These are phyloP conservation scores for Microchirus variegatus DNA, from an alignment of 2,797 vertebrate genomes.

Conservation along the genomic window DNA sequence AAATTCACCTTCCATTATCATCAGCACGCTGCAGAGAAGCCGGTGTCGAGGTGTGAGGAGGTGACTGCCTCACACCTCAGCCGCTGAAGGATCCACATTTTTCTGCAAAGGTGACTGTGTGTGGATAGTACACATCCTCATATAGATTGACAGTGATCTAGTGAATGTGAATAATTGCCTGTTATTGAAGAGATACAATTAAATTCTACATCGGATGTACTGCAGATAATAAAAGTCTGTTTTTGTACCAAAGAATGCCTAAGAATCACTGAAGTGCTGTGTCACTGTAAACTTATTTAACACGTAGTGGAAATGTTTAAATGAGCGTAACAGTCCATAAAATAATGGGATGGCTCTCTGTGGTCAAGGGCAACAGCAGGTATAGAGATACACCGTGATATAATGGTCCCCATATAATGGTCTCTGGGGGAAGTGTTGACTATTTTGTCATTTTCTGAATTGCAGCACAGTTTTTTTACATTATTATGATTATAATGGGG, in stretches of 20 bases:
- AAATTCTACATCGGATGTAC: not conserved
- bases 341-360: not conserved
- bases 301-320: constrained; percentile 11
- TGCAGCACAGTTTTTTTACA: no score
- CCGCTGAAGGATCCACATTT: not conserved
- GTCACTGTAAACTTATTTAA: no score
- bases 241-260: not conserved
- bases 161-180: not conserved
- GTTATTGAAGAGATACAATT: not conserved
- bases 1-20: not conserved
- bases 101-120: constrained; percentile 6
- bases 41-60: not conserved
- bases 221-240: no score
- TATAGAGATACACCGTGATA: constrained; percentile 3
- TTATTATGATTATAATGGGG: no score
- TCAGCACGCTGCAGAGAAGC: not conserved
- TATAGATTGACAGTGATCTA: not conserved
- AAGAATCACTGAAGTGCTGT: no score
- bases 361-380: constrained; percentile 34
- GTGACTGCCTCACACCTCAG: not conserved
- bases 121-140: not conserved
- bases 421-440: constrained; percentile 22
- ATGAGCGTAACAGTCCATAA: constrained; percentile 1
- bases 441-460: no score
- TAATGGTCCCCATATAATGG: not conserved